Conservation (phyloP, 2,797 vertebrate genomes). For the Threskiornis aethiopicus region DNA sequence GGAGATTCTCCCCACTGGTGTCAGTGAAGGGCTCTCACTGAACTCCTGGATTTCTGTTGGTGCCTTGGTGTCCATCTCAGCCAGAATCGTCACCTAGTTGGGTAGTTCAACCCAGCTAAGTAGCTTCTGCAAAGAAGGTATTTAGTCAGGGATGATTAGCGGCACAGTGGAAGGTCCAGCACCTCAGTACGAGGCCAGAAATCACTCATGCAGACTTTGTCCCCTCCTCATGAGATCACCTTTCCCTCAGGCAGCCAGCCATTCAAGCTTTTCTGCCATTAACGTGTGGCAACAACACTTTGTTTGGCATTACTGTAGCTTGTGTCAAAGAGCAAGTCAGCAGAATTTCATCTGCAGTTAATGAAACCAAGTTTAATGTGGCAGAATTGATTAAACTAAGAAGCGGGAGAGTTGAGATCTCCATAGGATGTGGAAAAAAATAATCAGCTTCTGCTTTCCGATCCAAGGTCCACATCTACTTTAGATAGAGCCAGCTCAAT, state of each 20-base stretch:
- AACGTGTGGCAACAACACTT: not conserved
- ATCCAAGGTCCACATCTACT: not conserved
- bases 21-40: not conserved
- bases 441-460: not conserved
- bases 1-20: accelerated
- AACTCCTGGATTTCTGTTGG: not conserved
- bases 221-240: not conserved
- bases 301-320: not conserved
- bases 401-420: not conserved
- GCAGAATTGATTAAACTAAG: not conserved
- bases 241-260: not conserved
- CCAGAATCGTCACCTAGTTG: not conserved
- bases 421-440: not conserved
- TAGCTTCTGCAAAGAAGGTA: not conserved
- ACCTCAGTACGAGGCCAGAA: not conserved
- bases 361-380: not conserved
- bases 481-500: not conserved
- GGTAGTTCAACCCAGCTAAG: not conserved
- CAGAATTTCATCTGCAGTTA: not conserved
- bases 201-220: not conserved
- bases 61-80: not conserved
- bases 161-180: not conserved
- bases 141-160: not conserved
- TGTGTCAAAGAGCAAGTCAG: not conserved
- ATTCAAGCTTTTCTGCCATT: not conserved